Base-by-base conservation (phyloP, 2,888 invertebrate genomes). In the Cremastinae sp. region DNA sequence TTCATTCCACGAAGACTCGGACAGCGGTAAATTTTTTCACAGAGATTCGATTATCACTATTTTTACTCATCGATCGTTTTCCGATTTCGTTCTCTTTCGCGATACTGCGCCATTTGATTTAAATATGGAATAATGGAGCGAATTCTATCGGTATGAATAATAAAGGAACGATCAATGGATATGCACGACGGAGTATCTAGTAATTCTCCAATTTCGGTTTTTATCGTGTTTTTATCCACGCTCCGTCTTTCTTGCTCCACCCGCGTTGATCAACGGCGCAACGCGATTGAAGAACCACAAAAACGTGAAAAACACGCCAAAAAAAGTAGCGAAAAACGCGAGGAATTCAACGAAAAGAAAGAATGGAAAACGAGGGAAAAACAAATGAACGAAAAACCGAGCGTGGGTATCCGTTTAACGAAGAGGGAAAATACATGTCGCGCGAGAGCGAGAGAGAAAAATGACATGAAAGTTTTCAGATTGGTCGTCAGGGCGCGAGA, bases 381-480 rank as follows among this genome's bases (percentile, higher is more conserved):
- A 69, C n/a, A 10, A 49, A 20, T 28, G 28, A 28, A 20, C 1
- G 10, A 22, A 45, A 45, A 45, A 68, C 12, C 14, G 45, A 16
- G 8, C 35, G 55, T 55, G 56, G 59, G 14, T 28, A 43, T 59
- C 43, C 12, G 14, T 45, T 18, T 4, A 59, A 59, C 22, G 22
- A 22, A 9, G 41, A 22, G 22, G 14, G 14, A 9, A 20, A 28
- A 61, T 45, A 8, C 14, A 28, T 49, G 14, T 59, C 22, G 20
- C 22, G 28, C 8, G 59, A 12, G 45, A n/a, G 16, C 37, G 55
- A 68, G 53, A 74, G 45, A 41, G 62, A 56, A 28, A 28, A 28
- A 28, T 5, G 28, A 28, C 28, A 28, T 28, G 2, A 28, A 28
- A 28, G 28, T 28, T 28, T 28, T 5, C 28, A 5, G 28, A 28